Conservation (phyloP, 2,888 invertebrate genomes). For the Drosophila anceps region DNA sequence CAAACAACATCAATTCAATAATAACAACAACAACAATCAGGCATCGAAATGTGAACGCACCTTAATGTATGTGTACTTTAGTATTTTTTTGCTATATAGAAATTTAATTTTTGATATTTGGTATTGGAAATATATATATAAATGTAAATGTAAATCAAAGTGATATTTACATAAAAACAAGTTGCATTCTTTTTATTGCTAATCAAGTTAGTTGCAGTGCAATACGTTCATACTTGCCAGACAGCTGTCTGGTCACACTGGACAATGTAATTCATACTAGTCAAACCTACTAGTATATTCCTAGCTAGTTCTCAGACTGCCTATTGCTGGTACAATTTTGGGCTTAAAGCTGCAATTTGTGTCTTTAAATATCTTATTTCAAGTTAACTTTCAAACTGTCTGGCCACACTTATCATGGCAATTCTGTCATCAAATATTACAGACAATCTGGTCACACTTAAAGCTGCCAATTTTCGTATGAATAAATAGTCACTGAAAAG, state of each 20-base stretch:
- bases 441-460: background rate
- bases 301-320: background rate
- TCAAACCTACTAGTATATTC: background rate
- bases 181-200: background rate
- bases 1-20: background rate
- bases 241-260: background rate
- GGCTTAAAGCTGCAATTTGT: background rate
- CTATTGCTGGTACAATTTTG: background rate
- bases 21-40: background rate
- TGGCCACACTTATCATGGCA: too few relatives aligned
- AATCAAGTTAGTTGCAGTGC: background rate
- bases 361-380: too few relatives aligned
- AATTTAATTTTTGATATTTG: background rate
- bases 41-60: background rate
- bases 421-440: too few relatives aligned
- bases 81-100: conserved; percentile 6
- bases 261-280: background rate
- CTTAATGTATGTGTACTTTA: background rate
- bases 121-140: background rate
- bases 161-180: too few relatives aligned
- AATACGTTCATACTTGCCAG: background rate
- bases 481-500: too few relatives aligned
- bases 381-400: too few relatives aligned
- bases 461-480: too few relatives aligned
- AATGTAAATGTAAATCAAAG: background rate